Evolutionary conservation across 2,113 vertebrate genomes (phyloP).

Genomic region (Hirundichthys speculiger): DNA sequence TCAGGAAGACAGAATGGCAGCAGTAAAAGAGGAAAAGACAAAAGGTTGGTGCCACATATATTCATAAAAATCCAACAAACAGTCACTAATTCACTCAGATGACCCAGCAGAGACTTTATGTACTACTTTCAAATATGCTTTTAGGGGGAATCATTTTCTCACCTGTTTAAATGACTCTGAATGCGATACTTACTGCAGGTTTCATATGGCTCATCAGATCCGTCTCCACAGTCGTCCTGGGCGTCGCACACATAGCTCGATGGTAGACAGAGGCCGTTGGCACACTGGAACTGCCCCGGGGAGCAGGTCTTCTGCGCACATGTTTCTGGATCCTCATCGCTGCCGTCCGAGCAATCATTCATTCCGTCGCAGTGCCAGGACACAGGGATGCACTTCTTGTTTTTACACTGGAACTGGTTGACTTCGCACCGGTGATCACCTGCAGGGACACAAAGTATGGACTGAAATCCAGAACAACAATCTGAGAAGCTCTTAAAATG

Average conservation of each 20-base stretch:
- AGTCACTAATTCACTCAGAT: conserved; percentile 15
- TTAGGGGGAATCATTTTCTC: neutral
- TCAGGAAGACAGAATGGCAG: neutral
- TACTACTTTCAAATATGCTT: neutral
- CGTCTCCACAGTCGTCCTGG: conserved; percentile 73
- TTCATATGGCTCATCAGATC: conserved; percentile 70
- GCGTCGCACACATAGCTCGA: conserved; percentile 66
- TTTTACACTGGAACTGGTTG: conserved; percentile 80
- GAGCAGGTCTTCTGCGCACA: conserved; percentile 74
- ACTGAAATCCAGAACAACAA: neutral
- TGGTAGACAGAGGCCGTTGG: conserved; percentile 64
- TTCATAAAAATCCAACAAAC: conserved; percentile 7
- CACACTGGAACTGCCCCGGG: conserved; percentile 69
- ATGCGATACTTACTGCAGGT: conserved; percentile 71
- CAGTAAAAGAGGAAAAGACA: neutral
- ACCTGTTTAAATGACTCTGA: neutral
- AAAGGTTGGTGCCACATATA: conserved; percentile 5
- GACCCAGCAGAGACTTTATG: neutral
- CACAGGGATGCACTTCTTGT: conserved; percentile 76
- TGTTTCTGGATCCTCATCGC: conserved; percentile 73
- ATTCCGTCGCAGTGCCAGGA: conserved; percentile 77
- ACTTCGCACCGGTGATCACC: conserved; percentile 75
- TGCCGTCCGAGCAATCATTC: conserved; percentile 73
- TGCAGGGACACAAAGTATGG: conserved; percentile 11
- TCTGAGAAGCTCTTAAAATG: neutral